phyloP scores from a whole-genome alignment of 2,113 vertebrate genomes.

The Pedetes capensis region DNA sequence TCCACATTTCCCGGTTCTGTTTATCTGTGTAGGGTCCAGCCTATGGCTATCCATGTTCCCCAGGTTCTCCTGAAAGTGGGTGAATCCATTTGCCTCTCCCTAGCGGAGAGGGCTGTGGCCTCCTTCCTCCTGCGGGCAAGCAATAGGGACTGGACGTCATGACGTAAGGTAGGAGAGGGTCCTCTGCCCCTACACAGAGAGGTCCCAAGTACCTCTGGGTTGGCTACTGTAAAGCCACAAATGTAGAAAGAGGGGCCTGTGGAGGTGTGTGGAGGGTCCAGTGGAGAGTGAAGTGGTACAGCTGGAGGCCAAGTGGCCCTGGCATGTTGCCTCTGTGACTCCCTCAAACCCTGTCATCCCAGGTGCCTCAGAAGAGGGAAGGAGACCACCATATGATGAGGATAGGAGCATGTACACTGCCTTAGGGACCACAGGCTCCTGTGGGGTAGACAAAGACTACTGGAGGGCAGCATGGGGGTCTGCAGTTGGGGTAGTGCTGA shows the following conservation, averaged over 20 bases:
- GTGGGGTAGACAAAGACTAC: background rate
- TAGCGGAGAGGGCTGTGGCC: background rate
- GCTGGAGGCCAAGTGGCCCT: background rate
- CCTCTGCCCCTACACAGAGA: background rate
- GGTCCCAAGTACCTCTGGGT: background rate
- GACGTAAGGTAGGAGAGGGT: background rate
- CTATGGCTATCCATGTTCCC: background rate
- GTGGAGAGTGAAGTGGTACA: background rate
- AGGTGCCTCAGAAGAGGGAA: background rate
- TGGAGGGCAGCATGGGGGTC: background rate
- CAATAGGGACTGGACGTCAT: background rate
- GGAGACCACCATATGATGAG: background rate
- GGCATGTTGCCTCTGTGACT: background rate
- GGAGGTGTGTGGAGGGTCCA: background rate
- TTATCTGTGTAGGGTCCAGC: background rate
- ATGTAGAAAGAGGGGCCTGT: background rate
- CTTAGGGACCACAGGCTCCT: background rate
- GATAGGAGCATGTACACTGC: background rate
- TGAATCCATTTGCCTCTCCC: background rate
- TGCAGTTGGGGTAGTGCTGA: background rate
- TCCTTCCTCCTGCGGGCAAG: background rate
- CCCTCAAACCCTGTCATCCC: background rate
- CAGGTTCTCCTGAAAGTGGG: background rate
- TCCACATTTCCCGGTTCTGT: background rate
- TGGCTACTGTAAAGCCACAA: background rate